Conservation (phyloP, 2,113 vertebrate genomes). For the Lepus americanus region DNA sequence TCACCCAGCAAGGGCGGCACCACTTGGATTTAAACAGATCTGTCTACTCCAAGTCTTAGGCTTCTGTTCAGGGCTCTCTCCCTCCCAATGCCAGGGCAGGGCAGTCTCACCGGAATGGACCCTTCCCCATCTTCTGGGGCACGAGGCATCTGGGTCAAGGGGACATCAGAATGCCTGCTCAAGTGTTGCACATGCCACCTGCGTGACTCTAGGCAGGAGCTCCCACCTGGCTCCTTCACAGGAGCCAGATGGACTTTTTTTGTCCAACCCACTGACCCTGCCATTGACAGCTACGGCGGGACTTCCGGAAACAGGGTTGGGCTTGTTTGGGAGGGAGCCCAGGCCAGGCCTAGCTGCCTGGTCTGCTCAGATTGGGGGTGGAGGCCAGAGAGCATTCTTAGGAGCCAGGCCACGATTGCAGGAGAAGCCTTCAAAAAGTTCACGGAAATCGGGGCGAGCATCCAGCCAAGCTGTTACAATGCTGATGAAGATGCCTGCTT, state of each 20-base stretch:
- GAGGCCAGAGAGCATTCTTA: not conserved
- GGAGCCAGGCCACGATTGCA: not conserved
- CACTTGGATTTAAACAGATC: slow-evolving; percentile 29
- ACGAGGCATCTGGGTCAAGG: slow-evolving; percentile 47
- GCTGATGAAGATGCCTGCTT: no score
- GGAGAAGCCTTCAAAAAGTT: no score
- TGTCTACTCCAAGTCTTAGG: not conserved
- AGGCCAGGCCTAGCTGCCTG: not conserved
- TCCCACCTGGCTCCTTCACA: slow-evolving; percentile 70
- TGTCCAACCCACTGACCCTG: not conserved
- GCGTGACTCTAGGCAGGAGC: slow-evolving; percentile 64
- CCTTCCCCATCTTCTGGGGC: slow-evolving; percentile 1
- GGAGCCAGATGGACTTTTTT: slow-evolving; percentile 71
- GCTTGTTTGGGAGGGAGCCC: not conserved
- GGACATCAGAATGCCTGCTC: slow-evolving; percentile 58
- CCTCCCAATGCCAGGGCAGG: not conserved
- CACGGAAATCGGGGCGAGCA: no score
- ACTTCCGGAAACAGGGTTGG: not conserved
- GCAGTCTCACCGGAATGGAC: not conserved
- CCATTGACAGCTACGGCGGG: not conserved
- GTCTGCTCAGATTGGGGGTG: not conserved
- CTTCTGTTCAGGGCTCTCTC: not conserved
- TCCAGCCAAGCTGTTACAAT: no score
- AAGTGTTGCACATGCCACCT: slow-evolving; percentile 46
- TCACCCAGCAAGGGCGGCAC: slow-evolving; percentile 4